phyloP scores from a whole-genome alignment of 2,113 vertebrate species.

The Saguinus imperator region DNA sequence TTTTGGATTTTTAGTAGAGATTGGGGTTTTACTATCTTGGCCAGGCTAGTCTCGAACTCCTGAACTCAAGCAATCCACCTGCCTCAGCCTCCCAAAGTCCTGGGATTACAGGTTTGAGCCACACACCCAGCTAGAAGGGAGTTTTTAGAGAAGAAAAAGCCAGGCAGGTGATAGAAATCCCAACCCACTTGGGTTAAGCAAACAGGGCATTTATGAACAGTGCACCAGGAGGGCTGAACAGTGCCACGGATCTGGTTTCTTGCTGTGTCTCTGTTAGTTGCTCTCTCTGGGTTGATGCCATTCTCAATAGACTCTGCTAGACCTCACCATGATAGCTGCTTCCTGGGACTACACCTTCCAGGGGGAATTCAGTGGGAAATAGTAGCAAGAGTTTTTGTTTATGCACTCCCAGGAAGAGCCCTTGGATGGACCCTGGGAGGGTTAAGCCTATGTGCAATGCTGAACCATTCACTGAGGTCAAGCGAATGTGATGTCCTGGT shows the following conservation, averaged over 20 bases:
- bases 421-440: background rate
- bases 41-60: too few relatives aligned
- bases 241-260: background rate
- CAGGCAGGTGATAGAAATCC: background rate
- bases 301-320: background rate
- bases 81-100: too few relatives aligned
- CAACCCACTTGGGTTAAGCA: background rate
- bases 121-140: background rate
- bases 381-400: background rate
- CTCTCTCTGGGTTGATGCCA: background rate
- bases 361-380: background rate
- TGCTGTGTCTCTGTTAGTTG: rapidly evolving
- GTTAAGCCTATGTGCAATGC: background rate
- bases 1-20: too few relatives aligned
- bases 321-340: background rate
- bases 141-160: background rate
- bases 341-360: background rate
- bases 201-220: background rate
- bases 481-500: background rate
- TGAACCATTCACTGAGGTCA: background rate
- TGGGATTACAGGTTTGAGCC: too few relatives aligned
- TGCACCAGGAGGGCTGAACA: too few relatives aligned
- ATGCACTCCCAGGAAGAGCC: background rate
- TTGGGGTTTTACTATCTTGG: too few relatives aligned
- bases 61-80: too few relatives aligned